phyloP scores from a whole-genome alignment of 2,113 vertebrate species.

The Erpornis zantholeuca region DNA sequence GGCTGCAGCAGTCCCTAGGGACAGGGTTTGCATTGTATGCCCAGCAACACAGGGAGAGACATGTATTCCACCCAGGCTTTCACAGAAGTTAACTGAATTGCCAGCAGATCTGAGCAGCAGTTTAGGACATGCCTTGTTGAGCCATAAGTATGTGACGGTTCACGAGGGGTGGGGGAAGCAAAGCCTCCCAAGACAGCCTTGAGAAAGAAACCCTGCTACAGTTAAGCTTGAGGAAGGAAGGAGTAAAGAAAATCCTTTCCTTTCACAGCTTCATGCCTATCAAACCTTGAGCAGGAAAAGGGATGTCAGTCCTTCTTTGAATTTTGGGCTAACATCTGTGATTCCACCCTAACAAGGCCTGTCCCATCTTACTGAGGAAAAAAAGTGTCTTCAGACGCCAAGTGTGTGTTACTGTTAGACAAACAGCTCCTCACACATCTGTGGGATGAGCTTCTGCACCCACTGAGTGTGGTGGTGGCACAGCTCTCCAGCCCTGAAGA shows the following conservation, averaged over 20 bases:
- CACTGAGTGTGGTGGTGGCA: neutral
- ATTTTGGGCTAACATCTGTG: neutral
- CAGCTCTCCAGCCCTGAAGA: neutral
- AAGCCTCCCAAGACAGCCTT: neutral
- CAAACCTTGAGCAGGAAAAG: neutral
- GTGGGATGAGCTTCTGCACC: neutral
- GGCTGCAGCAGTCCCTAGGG: neutral
- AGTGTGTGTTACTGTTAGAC: neutral
- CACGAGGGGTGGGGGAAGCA: neutral
- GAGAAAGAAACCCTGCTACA: neutral
- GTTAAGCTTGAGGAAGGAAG: neutral
- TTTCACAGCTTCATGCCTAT: neutral
- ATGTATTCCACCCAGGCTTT: neutral
- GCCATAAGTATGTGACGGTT: neutral
- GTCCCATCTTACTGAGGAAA: neutral
- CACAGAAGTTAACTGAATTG: neutral
- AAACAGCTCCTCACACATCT: rapidly evolving
- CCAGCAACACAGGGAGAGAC: neutral
- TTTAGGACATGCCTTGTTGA: neutral
- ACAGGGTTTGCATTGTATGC: neutral
- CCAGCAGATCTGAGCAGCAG: neutral
- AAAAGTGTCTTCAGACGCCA: neutral
- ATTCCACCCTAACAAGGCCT: neutral
- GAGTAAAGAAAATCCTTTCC: neutral
- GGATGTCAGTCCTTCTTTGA: neutral